These are phyloP conservation scores for Acleris holmiana DNA, from an alignment of 2,888 invertebrate genomes.

Conservation along the genomic window DNA sequence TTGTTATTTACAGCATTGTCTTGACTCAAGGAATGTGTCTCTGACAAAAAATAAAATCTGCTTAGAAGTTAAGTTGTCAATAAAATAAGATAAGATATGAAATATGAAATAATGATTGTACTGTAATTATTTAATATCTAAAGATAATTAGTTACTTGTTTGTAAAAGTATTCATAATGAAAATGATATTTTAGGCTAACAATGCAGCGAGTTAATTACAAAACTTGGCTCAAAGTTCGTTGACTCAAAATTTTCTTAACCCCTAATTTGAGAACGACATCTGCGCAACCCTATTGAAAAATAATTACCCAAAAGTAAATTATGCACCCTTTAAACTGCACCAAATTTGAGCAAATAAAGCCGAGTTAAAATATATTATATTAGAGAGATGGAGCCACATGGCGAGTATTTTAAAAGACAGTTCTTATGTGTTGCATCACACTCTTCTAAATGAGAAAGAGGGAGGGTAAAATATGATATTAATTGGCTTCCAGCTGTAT, in stretches of 20 bases:
- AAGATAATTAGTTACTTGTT: background rate
- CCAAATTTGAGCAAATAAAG: slow-evolving; percentile 77
- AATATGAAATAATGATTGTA: too few species aligned
- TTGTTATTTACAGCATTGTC: too few species aligned
- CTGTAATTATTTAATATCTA: too few species aligned
- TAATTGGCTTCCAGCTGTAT: slow-evolving; percentile 49
- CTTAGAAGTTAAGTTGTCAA: too few species aligned
- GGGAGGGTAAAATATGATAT: slow-evolving; percentile 62
- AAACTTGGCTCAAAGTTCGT: slow-evolving; percentile 65
- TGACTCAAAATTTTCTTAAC: slow-evolving; percentile 62
- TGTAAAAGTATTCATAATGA: slow-evolving; percentile 13
- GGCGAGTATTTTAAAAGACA: slow-evolving; percentile 71
- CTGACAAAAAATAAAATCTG: too few species aligned
- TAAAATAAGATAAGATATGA: too few species aligned
- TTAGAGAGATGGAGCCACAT: slow-evolving; percentile 71
- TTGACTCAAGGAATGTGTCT: too few species aligned
- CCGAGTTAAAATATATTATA: slow-evolving; percentile 67
- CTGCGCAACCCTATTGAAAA: slow-evolving; percentile 79
- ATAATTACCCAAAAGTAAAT: slow-evolving; percentile 80
- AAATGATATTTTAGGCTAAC: slow-evolving; percentile 57
- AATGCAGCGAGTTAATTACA: slow-evolving; percentile 64
- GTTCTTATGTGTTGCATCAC: slow-evolving; percentile 65
- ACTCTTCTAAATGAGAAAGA: slow-evolving; percentile 50
- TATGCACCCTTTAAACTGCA: slow-evolving; percentile 83
- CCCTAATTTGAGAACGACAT: slow-evolving; percentile 69